Percentiles rank a stretch among this genome's conserved stretches.
phyloP scores from a whole-genome alignment of 2,797 vertebrate genomes.

The Hemibagrus guttatus region DNA sequence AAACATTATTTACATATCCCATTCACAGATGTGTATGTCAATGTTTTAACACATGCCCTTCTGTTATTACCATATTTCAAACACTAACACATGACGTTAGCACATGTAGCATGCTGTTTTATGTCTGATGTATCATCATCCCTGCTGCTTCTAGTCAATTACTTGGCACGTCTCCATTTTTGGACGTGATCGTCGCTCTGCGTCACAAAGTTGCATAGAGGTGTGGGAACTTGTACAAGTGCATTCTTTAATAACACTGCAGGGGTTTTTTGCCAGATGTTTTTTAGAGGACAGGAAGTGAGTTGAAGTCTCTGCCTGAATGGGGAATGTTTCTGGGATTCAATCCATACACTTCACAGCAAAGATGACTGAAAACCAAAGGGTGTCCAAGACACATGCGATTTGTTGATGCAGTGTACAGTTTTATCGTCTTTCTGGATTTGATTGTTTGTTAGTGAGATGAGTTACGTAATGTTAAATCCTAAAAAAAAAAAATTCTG shows the following conservation, averaged over 20 bases:
- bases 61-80: background rate
- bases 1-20: background rate
- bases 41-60: background rate
- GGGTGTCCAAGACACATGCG: background rate
- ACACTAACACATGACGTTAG: background rate
- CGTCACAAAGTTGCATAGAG: background rate
- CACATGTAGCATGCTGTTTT: background rate
- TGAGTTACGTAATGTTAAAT: background rate
- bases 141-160: constrained; percentile 12
- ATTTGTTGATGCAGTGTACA: background rate
- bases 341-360: background rate
- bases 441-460: background rate
- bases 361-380: background rate
- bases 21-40: background rate
- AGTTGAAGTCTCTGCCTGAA: background rate
- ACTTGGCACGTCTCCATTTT: background rate
- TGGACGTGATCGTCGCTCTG: background rate
- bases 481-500: background rate
- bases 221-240: constrained; percentile 4
- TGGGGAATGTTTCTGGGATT: background rate
- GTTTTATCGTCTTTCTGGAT: background rate
- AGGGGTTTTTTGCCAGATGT: constrained; percentile 2
- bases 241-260: constrained; percentile 6
- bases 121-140: constrained; percentile 11
- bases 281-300: constrained; percentile 17